Evolutionary conservation across 2,113 vertebrate species (phyloP), one percentile per base, ranked within the genome.

Genomic region (Eulemur macaco): DNA sequence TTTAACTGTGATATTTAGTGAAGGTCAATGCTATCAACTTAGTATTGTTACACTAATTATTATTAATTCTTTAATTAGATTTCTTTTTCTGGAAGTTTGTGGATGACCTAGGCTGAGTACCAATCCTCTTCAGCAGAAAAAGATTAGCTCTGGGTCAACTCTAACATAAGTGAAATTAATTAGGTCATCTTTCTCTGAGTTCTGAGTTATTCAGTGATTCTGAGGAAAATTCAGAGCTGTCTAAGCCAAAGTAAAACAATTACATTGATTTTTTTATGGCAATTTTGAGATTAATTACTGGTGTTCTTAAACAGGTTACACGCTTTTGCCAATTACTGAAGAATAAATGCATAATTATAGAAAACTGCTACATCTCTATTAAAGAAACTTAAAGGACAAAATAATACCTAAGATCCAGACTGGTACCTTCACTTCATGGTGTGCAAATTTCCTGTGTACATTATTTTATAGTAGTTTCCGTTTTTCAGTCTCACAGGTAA

Each of bases 231-330:
- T 54, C 42, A 14, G 11, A 27, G 21, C 17, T 71, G 17, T 66
- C n/a, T 87, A 77, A 47, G 63, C 5, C 25, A 83, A 86, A 88
- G 63, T 56, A 47, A 92, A 92, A 80, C 63, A 76, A 73, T 84
- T 78, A 23, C 11, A 23, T n/a, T 78, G 63, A 73, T 89, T 91
- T 83, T 93, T 56, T 77, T 11, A 83, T 77, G 50, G 13, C 5
- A 78, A 84, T 27, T 37, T 78, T 91, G 27, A 91, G 34, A 50
- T 78, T 89, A 92, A 92, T 84, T 56, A 94, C 27, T 73, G 15
- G 42, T 60, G 20, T n/a, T 91, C 69, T 78, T 91, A 21, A 52
- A 50, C 91, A 88, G 14, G 45, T 73, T 39, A 63, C 9, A n/a
- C n/a, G 34, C 39, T 15, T 68, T 82, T 77, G 18, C 29, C 74